Evolutionary conservation across 2,888 invertebrate species (phyloP), one percentile per base, ranked within the genome.

Genomic region (Metopia argyrocephala): DNA sequence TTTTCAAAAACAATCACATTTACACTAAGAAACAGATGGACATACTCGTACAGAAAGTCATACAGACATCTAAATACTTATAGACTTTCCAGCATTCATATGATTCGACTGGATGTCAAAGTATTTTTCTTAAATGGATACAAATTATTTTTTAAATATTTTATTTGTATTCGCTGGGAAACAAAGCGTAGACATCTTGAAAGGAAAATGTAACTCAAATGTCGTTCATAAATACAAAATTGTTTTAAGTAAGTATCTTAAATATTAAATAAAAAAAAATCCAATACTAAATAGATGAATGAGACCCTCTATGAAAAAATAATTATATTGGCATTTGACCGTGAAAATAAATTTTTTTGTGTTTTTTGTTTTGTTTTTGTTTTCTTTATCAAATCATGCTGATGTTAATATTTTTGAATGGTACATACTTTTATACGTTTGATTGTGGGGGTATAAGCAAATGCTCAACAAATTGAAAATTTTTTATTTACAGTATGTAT

Each of bases 321-420:
- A 78, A 73, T 78, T 78, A 78, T 27, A 73, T 54, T 78, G 71
- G 66, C 23, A 78, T 71, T 71, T 78, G 78, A 78, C 78, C 73
- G 66, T 78, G 78, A 78, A 76, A 48, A n/a, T n/a, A n/a, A n/a
- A n/a, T n/a, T n/a, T n/a, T 54, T 56, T 27, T 56, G n/a, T 25
- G 1, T 38, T 7, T 1, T 3, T 38, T 38, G 9, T 38, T 31
- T 3, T 12, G 12, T 12, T 38, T 38, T 12, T 38, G 9, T 38
- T 38, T 38, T 0, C 12, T 6, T 9, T 4, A 38, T 6, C 38
- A 38, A 38, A 38, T 15, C 38, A 38, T 38, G 15, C 38, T 38
- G 38, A 9, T 38, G 15, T 15, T 15, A 31, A 0, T 31, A 38
- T 6, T 15, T 12, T 15, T 38, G 12, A 15, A 38, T 9, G 3